These are phyloP conservation scores for Pangasius sanitwongsei DNA, from an alignment of 2,797 vertebrate genomes.

Conservation along the genomic window DNA sequence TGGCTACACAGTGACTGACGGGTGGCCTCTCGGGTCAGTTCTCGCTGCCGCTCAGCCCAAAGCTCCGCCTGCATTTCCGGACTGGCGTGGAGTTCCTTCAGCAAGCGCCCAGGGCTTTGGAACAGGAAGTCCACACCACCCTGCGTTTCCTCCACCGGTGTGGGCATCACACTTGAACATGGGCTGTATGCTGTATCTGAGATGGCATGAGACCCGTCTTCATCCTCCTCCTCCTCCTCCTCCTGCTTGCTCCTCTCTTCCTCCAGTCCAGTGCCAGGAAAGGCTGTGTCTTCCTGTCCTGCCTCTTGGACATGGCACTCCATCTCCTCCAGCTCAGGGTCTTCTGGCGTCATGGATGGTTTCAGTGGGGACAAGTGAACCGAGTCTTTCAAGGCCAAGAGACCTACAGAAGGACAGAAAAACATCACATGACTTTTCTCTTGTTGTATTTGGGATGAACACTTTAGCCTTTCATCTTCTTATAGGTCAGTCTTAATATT, in stretches of 20 bases:
- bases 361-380: constrained; percentile 72
- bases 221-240: constrained; percentile 56
- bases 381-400: constrained; percentile 71
- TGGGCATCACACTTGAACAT: constrained; percentile 91
- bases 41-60: constrained; percentile 84
- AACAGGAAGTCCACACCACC: constrained; percentile 89
- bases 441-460: not conserved
- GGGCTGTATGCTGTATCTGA: constrained; percentile 91
- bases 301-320: constrained; percentile 46
- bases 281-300: constrained; percentile 9
- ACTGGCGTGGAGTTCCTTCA: constrained; percentile 88
- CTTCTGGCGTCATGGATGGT: constrained; percentile 61
- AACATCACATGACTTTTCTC: not conserved
- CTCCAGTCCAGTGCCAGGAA: constrained; percentile 30
- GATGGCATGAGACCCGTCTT: constrained; percentile 80
- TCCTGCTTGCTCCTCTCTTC: constrained; percentile 55
- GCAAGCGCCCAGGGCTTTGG: constrained; percentile 82
- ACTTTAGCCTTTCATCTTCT: not conserved
- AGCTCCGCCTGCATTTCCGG: constrained; percentile 89
- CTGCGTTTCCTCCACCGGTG: constrained; percentile 81
- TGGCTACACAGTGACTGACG: constrained; percentile 77
- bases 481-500: not conserved
- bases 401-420: constrained; percentile 62
- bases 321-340: constrained; percentile 62
- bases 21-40: constrained; percentile 83